Evolutionary conservation across 2,797 vertebrate genomes (phyloP), one percentile per base, ranked within the genome.

Genomic region (Enteromius radiatus): DNA sequence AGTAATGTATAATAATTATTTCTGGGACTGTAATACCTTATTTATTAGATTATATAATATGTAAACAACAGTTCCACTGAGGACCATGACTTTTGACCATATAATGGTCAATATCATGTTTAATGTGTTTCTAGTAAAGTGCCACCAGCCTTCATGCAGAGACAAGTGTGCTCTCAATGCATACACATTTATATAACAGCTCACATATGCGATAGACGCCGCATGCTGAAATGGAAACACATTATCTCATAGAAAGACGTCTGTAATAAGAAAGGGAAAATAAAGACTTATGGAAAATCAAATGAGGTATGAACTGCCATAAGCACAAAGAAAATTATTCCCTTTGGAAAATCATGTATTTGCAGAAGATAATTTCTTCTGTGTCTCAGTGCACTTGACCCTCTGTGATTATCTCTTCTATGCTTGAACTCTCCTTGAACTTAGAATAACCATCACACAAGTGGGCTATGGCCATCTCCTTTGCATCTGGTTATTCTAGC

Each of bases 361-460:
- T 98, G 95, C 96, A 88, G 91, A 95, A 96, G 96, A 96, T 97
- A 95, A 96, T 98, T 96, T 94, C 91, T 95, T 89, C 94, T 95
- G 93, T 93, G 91, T 95, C 94, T 94, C 93, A 89, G 93, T 94
- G 93, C 92, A 95, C 92, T 94, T 96, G 96, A 95, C 95, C 95
- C 92, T 90, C 90, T 89, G 92, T 93, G 94, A 95, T 95, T 94
- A 94, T 93, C 93, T 93, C 91, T 92, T 95, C 94, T 93, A 95
- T 95, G 97, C 95, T 95, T 98, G 97, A 99, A 98, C 98, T 99
- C 97, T 96, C 96, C 96, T 98, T 99, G 98, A 98, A 98, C 97
- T 96, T 95, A 92, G 93, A 93, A 94, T 93, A 94, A 95, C 92
- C 90, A 92, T 95, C 92, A 91, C 93, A 88, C 91, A 92, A 95